These are phyloP conservation scores for Plectropomus leopardus DNA, from an alignment of 2,113 vertebrate genomes.

Conservation along the genomic window DNA sequence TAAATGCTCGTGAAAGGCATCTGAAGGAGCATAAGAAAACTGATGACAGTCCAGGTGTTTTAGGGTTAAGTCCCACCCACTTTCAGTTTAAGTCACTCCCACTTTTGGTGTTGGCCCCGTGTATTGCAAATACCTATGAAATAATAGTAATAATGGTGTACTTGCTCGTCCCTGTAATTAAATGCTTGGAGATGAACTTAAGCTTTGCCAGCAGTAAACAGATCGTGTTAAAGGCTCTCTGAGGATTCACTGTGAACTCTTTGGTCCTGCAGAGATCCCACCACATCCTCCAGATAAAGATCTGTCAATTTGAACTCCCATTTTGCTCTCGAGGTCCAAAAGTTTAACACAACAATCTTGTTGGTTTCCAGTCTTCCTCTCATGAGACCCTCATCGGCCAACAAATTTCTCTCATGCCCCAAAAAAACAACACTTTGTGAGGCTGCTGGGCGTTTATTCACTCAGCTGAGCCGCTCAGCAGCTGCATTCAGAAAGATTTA, in stretches of 20 bases:
- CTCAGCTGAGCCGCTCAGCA: not conserved
- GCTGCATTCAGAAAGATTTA: constrained; percentile 1
- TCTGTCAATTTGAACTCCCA: constrained; percentile 1
- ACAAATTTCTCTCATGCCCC: constrained; percentile 9
- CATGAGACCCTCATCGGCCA: constrained; percentile 1
- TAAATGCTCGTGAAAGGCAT: too few species aligned
- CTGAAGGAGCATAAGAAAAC: too few species aligned
- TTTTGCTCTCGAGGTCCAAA: not conserved
- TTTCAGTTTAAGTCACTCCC: too few species aligned
- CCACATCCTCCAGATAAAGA: constrained; percentile 18
- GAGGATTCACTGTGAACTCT: not conserved
- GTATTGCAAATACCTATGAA: too few species aligned
- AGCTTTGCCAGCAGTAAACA: not conserved
- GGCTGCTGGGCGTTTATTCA: constrained; percentile 8
- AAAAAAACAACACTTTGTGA: not conserved
- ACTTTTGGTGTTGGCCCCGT: too few species aligned
- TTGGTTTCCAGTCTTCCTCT: constrained; percentile 11
- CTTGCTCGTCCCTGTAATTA: too few species aligned
- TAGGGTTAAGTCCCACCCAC: too few species aligned
- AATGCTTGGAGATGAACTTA: too few species aligned
- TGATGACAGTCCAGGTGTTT: too few species aligned
- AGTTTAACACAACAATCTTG: constrained; percentile 12
- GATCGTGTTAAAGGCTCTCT: not conserved
- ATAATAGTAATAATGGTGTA: too few species aligned
- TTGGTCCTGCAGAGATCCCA: not conserved